Percentiles rank a stretch among this genome's conserved stretches.
Conservation (phyloP, 2,113 vertebrate species). For the Macaca nemestrina region DNA sequence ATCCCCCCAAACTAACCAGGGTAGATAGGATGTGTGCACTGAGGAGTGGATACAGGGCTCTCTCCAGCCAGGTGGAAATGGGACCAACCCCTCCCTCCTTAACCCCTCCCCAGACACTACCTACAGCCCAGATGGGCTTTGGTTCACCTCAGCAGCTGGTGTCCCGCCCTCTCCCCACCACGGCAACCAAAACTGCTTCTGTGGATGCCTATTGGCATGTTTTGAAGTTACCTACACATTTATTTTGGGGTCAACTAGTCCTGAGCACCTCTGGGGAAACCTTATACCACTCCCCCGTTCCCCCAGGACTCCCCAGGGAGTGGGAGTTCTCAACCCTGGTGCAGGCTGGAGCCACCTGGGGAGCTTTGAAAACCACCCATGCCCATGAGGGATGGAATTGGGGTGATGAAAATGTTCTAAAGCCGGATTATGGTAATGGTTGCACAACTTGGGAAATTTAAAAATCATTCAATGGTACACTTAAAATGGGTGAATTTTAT, state of each 20-base stretch:
- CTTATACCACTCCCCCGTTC: not conserved
- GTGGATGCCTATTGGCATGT: not conserved
- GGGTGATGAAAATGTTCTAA: not conserved
- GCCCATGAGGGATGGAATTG: not conserved
- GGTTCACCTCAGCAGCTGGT: not conserved
- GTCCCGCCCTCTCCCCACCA: too few species aligned
- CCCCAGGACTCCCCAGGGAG: not conserved
- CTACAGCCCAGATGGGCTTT: not conserved
- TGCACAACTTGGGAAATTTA: not conserved
- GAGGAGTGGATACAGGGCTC: not conserved
- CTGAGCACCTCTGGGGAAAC: not conserved
- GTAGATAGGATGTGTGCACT: not conserved
- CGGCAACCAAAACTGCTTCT: not conserved
- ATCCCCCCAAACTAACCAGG: not conserved
- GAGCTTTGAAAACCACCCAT: not conserved
- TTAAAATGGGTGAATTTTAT: not conserved
- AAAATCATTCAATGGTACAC: not conserved
- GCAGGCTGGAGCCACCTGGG: not conserved
- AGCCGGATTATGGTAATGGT: not conserved
- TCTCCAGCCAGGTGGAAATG: not conserved
- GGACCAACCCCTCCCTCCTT: rapidly evolving
- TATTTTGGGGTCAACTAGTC: not conserved
- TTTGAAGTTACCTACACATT: not conserved
- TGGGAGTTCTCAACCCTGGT: not conserved
- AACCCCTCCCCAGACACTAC: rapidly evolving